Base-by-base conservation (phyloP, 2,888 invertebrate genomes). In the Brachyptera risi region DNA sequence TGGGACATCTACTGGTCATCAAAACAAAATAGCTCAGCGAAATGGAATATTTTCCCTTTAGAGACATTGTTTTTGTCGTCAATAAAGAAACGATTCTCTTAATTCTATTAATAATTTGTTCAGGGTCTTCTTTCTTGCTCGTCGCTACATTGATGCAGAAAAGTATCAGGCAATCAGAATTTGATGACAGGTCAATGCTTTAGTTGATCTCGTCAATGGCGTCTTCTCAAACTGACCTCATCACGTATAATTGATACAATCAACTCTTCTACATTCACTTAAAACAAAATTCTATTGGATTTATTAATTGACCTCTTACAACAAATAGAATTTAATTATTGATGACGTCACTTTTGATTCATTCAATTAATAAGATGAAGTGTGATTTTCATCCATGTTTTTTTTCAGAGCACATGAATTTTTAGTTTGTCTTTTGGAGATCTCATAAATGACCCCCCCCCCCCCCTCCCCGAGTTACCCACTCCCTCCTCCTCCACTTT, bases 381-480 rank as follows among this genome's bases (percentile, higher is more conserved):
- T 44, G 44, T 44, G 44, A 44, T 21, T 44, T 44, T 21, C 15
- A 44, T 44, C 21, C 2, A 44, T 11, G n/a, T n/a, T n/a, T n/a
- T n/a, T n/a, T n/a, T n/a, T n/a, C n/a, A n/a, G n/a, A n/a, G n/a
- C n/a, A n/a, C n/a, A n/a, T n/a, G n/a, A n/a, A n/a, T n/a, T n/a
- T n/a, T n/a, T n/a, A n/a, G n/a, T n/a, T n/a, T n/a, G n/a, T n/a
- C n/a, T n/a, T n/a, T n/a, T n/a, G n/a, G n/a, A n/a, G n/a, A n/a
- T 54, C 62, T 65, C 59, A 60, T 63, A 57, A 63, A 61, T 56
- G 60, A 59, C 63, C 58, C 59, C 57, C 23, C 51, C 54, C 63
- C 50, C 59, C 58, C 63, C 58, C 59, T 54, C 23, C 51, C 54
- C 63, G 63, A 65, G 62, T 63, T 54, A 62, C 62, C 63, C 63